Evolutionary conservation across 1,140 invertebrate genomes (phyloP).

Genomic region (Sycophila sp.): DNA sequence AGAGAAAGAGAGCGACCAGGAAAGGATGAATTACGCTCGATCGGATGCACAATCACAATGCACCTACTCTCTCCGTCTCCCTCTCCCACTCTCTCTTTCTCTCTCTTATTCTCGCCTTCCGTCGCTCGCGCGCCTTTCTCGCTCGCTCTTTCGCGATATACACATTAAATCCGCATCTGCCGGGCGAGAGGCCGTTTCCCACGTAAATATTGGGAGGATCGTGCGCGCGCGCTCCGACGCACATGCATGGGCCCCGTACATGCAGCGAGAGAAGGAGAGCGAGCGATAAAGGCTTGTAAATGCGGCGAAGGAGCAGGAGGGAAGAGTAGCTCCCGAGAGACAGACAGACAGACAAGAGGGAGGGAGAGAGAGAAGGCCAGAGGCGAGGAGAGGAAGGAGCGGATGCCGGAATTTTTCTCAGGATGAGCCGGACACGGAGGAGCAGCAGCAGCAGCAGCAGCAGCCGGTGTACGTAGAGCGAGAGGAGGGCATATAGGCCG

Average conservation of each 20-base stretch:
- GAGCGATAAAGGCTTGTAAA: neutral
- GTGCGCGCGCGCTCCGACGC: constrained; percentile 35
- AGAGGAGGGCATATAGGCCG: neutral
- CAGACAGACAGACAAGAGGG: constrained; percentile 5
- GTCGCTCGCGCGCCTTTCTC: constrained; percentile 10
- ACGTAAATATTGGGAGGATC: constrained; percentile 62
- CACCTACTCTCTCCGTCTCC: constrained; percentile 38
- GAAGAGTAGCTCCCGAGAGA: constrained; percentile 15
- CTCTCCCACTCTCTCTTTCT: constrained; percentile 16
- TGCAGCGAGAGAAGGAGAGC: constrained; percentile 19
- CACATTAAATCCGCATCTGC: constrained; percentile 47
- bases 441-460: neutral
- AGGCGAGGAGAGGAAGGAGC: neutral
- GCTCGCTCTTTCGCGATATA: constrained; percentile 15
- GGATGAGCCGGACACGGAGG: constrained; percentile 33
- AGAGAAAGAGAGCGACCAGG: constrained; percentile 18
- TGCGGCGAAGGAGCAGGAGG: neutral
- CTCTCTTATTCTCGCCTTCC: neutral
- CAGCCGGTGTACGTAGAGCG: constrained; percentile 26
- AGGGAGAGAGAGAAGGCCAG: neutral
- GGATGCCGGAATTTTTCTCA: constrained; percentile 41
- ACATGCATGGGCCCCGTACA: neutral
- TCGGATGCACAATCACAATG: constrained; percentile 58
- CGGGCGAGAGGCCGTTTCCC: constrained; percentile 58
- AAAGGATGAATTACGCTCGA: constrained; percentile 54